A percentile compares a stretch with the other conserved stretches of the same genome.
Evolutionary conservation across 2,113 vertebrate genomes (phyloP).

Genomic region (Maccullochella peelii): DNA sequence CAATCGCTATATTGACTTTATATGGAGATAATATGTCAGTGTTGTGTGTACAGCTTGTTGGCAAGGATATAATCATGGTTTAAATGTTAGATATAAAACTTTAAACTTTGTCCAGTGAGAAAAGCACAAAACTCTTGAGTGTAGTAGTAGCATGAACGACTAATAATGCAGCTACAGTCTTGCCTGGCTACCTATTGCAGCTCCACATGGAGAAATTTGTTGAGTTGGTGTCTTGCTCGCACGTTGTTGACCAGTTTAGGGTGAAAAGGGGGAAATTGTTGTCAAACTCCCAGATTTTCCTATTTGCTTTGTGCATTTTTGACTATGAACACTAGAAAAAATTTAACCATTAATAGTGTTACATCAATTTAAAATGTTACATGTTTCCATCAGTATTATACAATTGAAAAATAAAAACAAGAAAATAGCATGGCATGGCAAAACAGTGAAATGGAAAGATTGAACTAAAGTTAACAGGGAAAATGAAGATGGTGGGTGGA

Average conservation of each 20-base stretch:
- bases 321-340: neutral
- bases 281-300: neutral
- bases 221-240: neutral
- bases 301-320: neutral
- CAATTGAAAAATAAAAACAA: conserved; percentile 18
- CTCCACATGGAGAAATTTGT: neutral
- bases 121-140: neutral
- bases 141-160: no score
- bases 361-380: neutral
- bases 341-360: neutral
- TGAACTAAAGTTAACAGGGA: conserved; percentile 35
- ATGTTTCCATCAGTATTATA: neutral
- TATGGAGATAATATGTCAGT: neutral
- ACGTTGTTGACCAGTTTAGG: neutral
- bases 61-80: neutral
- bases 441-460: conserved; percentile 20
- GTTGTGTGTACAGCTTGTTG: neutral
- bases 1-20: no score
- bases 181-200: neutral
- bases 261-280: neutral
- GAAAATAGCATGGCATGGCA: neutral
- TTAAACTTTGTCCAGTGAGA: neutral
- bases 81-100: neutral
- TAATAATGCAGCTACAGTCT: neutral
- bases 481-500: conserved; percentile 76